Percentiles rank a stretch among this genome's conserved stretches.
phyloP scores from a whole-genome alignment of 2,888 invertebrate species.

The Synanthedon formicaeformis region DNA sequence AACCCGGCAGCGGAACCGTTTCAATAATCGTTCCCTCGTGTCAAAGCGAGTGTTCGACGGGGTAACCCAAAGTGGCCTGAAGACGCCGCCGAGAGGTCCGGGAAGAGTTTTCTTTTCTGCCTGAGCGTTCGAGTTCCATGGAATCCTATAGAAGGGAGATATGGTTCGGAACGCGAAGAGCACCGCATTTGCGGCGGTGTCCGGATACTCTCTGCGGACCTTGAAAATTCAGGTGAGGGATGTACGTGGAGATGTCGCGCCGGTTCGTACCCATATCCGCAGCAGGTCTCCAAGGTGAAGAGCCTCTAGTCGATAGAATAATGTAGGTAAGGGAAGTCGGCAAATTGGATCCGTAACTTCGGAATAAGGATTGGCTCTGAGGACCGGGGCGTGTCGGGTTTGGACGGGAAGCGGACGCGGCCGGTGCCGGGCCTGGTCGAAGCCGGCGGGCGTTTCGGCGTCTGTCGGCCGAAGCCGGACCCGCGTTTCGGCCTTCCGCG shows the following conservation, averaged over 20 bases:
- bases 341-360: conserved; percentile 1
- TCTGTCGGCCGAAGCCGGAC: not conserved
- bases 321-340: conserved; percentile 1
- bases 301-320: conserved; percentile 1
- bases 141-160: not conserved
- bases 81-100: not conserved
- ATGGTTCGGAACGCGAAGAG: not conserved
- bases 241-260: not conserved
- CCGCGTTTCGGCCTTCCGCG: not conserved
- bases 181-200: not conserved
- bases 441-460: not conserved
- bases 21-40: not conserved
- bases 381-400: conserved; percentile 1
- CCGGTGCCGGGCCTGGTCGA: not conserved
- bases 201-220: not conserved
- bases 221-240: not conserved
- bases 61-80: not conserved
- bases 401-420: not conserved
- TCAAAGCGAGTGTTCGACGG: not conserved
- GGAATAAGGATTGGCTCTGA: conserved; percentile 1
- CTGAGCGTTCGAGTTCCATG: not conserved
- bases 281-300: not conserved
- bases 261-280: not conserved
- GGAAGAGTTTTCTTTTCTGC: not conserved
- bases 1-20: not conserved